Conservation (phyloP, 1,140 invertebrate genomes). For the Arion vulgaris region DNA sequence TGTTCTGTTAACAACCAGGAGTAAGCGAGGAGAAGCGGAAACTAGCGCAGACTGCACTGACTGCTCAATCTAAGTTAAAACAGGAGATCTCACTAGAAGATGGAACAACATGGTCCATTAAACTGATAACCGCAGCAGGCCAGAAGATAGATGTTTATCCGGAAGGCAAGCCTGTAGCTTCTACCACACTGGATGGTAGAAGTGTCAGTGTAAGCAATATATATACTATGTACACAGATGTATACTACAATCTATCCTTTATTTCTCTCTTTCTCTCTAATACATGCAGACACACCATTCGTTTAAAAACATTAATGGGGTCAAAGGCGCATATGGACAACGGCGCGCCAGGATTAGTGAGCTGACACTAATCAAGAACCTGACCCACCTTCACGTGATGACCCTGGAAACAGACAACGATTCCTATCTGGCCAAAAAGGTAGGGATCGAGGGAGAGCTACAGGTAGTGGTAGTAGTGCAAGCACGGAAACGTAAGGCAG, state of each 20-base stretch:
- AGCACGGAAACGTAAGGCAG: too few species aligned
- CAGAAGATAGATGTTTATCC: conserved; percentile 26
- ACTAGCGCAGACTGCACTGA: background rate
- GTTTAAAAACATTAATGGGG: too few species aligned
- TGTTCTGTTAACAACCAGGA: background rate
- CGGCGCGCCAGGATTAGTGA: too few species aligned
- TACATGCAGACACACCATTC: too few species aligned
- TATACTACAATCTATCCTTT: too few species aligned
- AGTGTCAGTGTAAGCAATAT: conserved; percentile 1
- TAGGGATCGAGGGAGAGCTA: too few species aligned
- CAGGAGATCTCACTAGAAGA: background rate
- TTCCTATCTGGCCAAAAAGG: too few species aligned
- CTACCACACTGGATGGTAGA: conserved; percentile 4
- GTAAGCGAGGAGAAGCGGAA: conserved; percentile 22
- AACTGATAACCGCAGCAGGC: background rate
- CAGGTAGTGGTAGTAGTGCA: too few species aligned
- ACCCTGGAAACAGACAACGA: too few species aligned
- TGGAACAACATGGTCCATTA: conserved; percentile 4
- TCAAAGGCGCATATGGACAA: too few species aligned
- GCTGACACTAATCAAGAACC: too few species aligned
- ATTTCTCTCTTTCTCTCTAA: background rate
- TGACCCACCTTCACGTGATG: too few species aligned
- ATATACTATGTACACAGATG: background rate
- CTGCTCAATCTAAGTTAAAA: background rate
- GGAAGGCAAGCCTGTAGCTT: background rate